Evolutionary conservation across 2,797 vertebrate genomes (phyloP).

Genomic region (Apogon hyalosoma): DNA sequence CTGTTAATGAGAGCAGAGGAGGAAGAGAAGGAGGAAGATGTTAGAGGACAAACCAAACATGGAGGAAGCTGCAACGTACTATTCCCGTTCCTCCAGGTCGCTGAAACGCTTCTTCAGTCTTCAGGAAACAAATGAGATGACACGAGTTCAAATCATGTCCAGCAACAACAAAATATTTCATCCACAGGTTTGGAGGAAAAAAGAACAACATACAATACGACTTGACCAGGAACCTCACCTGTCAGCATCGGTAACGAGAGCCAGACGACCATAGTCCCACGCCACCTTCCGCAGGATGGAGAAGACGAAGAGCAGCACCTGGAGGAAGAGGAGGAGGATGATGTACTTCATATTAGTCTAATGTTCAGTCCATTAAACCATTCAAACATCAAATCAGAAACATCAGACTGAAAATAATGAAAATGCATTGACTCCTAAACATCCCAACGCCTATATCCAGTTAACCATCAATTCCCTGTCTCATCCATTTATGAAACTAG

Average conservation of each 20-base stretch:
- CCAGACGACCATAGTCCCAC: conserved; percentile 96
- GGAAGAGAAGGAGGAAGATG: conserved; percentile 15
- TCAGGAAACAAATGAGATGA: conserved; percentile 36
- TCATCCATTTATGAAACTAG: no score
- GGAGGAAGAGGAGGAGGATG: conserved; percentile 18
- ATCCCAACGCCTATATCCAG: no score
- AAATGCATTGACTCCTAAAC: no score
- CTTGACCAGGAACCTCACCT: conserved; percentile 79
- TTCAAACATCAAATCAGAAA: no score
- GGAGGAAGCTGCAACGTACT: conserved; percentile 86
- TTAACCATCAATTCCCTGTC: no score
- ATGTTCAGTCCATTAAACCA: neutral
- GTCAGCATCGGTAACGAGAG: conserved; percentile 96
- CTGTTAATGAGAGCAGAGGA: conserved; percentile 68
- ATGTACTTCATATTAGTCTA: neutral
- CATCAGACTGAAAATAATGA: no score
- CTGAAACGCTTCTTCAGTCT: conserved; percentile 78
- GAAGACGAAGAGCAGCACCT: conserved; percentile 95
- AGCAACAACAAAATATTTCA: no score
- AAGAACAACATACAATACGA: neutral
- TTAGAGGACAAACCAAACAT: conserved; percentile 44
- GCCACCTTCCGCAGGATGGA: conserved; percentile 95
- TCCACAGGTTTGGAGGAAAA: conserved; percentile 4
- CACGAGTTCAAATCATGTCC: neutral
- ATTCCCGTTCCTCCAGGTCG: conserved; percentile 89